Evolutionary conservation across 2,888 invertebrate genomes (phyloP), one percentile per base, ranked within the genome.

Genomic region (Perithous albicinctus): DNA sequence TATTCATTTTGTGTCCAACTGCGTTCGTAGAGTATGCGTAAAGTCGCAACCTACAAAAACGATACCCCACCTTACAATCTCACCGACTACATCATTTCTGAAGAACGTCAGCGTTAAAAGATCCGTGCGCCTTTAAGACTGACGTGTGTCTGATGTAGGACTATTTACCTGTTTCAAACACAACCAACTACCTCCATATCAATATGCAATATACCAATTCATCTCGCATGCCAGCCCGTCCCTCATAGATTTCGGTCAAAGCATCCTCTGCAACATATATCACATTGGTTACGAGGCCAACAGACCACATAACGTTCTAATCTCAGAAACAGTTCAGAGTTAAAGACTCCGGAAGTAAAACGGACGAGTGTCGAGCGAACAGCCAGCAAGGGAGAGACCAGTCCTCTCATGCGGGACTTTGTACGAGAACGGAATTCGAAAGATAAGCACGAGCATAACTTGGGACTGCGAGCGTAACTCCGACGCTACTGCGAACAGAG

Each of bases 381-480:
- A 59, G 18, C 59, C 59, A 59, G 18, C 7, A n/a, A 32, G 59
- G 35, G 32, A 8, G 29, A 32, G n/a, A n/a, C n/a, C n/a, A 1
- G 15, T 63, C 56, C 38, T 74, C 67, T 63, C 64, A 15, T 20
- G 26, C 48, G 76, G 80, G 85, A 85, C 73, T 77, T 77, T 83
- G 86, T 85, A 89, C 89, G 88, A 85, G 87, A 79, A 82, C 81
- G 86, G 89, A 90, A 90, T 90, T 88, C 88, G 87, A 88, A 90
- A 90, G 90, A 91, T 90, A 90, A 90, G 90, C 89, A 88, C 87
- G 82, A 86, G 89, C 89, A 89, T 91, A 90, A 91, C 89, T 91
- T 89, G 86, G 85, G 86, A n/a, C 59, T 59, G 18, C 86, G 85
- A 85, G 86, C 87, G 88, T 90, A 89, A 90, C 87, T 90, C 89